Evolutionary conservation across 2,797 vertebrate genomes (phyloP).

Genomic region (Aldrovandia affinis): DNA sequence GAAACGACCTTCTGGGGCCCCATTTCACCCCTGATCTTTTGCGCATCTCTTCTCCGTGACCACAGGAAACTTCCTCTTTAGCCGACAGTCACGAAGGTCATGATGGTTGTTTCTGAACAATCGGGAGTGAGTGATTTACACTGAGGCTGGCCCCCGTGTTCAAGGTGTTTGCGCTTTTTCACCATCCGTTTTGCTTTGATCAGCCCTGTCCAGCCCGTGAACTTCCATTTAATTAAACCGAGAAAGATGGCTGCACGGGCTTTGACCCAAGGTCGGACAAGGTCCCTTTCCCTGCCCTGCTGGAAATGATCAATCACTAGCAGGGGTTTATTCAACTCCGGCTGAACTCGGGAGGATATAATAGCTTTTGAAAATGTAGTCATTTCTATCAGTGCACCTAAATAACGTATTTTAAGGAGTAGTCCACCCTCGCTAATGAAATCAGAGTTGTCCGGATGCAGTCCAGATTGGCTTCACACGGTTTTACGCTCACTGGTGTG

Average conservation of each 20-base stretch:
- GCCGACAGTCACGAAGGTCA: neutral
- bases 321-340: neutral
- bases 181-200: neutral
- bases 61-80: neutral
- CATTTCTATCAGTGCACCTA: neutral
- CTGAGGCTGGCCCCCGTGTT: neutral
- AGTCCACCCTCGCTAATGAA: neutral
- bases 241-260: neutral
- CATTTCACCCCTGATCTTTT: neutral
- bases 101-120: neutral
- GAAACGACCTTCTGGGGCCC: neutral
- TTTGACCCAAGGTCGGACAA: conserved; percentile 9
- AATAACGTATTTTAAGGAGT: neutral
- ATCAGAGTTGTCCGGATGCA: neutral
- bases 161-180: neutral
- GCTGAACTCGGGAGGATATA: neutral
- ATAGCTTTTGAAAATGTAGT: conserved; percentile 20
- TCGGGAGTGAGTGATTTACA: conserved; percentile 1
- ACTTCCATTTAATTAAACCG: conserved; percentile 19
- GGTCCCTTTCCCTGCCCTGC: neutral
- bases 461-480: neutral
- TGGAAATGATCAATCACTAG: conserved; percentile 7
- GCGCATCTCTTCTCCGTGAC: neutral
- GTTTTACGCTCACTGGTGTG: neutral
- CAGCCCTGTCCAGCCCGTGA: neutral